These are phyloP conservation scores for Arctia plantaginis DNA, from an alignment of 2,888 invertebrate species.

Conservation along the genomic window DNA sequence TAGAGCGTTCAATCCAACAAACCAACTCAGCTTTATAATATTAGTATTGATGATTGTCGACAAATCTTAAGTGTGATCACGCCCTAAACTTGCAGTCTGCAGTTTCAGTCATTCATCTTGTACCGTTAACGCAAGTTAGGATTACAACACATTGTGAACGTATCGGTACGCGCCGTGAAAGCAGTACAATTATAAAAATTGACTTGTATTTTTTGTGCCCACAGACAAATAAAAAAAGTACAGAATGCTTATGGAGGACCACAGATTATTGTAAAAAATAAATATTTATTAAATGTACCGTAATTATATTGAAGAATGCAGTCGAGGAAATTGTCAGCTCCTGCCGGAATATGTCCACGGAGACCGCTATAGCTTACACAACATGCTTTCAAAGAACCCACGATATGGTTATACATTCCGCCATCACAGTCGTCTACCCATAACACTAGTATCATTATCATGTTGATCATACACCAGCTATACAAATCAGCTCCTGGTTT, in stretches of 20 bases:
- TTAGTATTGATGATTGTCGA: not conserved
- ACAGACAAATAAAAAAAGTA: not conserved
- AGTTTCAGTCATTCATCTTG: constrained; percentile 34
- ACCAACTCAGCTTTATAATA: too few relatives aligned
- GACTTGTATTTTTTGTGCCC: not conserved
- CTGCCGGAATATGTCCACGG: not conserved
- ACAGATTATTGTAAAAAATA: not conserved
- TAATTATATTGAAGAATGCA: not conserved
- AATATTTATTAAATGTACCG: not conserved
- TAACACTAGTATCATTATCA: constrained; percentile 4
- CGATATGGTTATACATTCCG: constrained; percentile 12
- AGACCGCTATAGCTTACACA: not conserved
- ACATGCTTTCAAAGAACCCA: not conserved
- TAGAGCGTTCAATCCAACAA: too few relatives aligned
- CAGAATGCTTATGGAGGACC: not conserved
- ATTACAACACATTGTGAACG: constrained; percentile 13
- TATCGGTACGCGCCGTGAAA: not conserved
- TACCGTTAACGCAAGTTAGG: constrained; percentile 20
- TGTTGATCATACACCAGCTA: not conserved
- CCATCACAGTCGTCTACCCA: constrained; percentile 5
- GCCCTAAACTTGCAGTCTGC: constrained; percentile 14
- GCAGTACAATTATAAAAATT: not conserved
- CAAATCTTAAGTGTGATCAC: not conserved
- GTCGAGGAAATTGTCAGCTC: not conserved
- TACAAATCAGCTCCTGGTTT: not conserved